Percentiles rank a stretch among this genome's conserved stretches.
phyloP scores from a whole-genome alignment of 2,888 invertebrate genomes.

The Caenorhabditis sp. region DNA sequence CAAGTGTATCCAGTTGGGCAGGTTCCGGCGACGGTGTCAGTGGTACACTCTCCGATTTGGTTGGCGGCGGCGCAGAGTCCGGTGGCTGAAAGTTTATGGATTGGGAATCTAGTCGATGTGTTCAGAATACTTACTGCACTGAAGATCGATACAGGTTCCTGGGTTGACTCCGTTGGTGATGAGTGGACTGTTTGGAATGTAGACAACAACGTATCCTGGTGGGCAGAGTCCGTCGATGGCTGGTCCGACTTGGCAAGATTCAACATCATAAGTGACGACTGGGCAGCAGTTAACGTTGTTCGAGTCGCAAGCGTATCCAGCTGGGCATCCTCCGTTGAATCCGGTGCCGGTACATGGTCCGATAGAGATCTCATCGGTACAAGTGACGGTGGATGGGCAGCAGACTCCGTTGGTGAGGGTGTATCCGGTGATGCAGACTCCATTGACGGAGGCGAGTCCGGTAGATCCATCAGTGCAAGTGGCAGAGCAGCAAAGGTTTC shows the following conservation, averaged over 20 bases:
- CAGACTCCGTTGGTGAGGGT: constrained; percentile 80
- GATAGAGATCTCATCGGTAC: constrained; percentile 62
- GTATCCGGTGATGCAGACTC: constrained; percentile 78
- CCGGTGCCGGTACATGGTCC: constrained; percentile 69
- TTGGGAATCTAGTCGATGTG: not conserved
- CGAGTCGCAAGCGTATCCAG: constrained; percentile 76
- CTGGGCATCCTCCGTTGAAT: constrained; percentile 66
- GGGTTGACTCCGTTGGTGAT: constrained; percentile 64
- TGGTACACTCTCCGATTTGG: constrained; percentile 75
- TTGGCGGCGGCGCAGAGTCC: constrained; percentile 69
- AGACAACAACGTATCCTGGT: constrained; percentile 70
- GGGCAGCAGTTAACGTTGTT: constrained; percentile 74
- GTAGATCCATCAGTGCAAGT: constrained; percentile 69
- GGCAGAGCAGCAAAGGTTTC: constrained; percentile 77
- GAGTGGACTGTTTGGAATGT: constrained; percentile 65
- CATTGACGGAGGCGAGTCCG: constrained; percentile 65
- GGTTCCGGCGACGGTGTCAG: constrained; percentile 62
- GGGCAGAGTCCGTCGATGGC: constrained; percentile 76
- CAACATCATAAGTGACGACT: constrained; percentile 65
- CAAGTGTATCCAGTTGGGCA: constrained; percentile 77
- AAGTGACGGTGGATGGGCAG: constrained; percentile 73
- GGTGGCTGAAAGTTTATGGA: constrained; percentile 62
- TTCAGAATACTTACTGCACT: constrained; percentile 66
- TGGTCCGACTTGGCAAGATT: constrained; percentile 69
- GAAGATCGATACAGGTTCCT: constrained; percentile 73